Percentiles rank a stretch among this genome's conserved stretches.
phyloP scores from a whole-genome alignment of 35 echinoderm and acorn worm species.

The Amphiura filiformis region DNA sequence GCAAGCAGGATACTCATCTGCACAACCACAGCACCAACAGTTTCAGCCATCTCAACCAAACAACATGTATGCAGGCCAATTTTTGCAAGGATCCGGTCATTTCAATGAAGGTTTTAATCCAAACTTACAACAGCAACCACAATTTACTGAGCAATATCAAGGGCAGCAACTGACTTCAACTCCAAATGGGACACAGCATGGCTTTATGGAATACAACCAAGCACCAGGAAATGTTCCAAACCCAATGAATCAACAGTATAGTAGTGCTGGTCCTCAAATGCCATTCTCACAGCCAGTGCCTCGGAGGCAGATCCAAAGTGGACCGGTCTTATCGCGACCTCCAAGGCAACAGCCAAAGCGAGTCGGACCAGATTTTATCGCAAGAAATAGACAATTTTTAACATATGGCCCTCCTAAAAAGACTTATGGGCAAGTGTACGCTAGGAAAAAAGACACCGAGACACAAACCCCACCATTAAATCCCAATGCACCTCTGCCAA shows the following conservation, averaged over 20 bases:
- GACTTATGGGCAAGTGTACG: conserved; percentile 14
- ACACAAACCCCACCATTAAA: conserved; percentile 39
- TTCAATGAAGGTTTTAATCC: neutral
- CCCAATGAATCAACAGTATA: neutral
- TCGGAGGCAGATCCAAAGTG: neutral
- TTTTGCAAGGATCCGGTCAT: neutral
- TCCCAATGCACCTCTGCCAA: conserved; percentile 62
- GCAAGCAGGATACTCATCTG: neutral
- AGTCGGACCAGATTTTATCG: conserved; percentile 71
- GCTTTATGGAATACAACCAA: neutral
- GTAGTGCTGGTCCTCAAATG: neutral
- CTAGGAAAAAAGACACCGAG: conserved; percentile 21
- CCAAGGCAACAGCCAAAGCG: conserved; percentile 18
- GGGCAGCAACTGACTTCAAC: neutral
- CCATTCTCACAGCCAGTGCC: neutral
- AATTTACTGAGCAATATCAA: neutral
- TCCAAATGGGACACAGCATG: neutral
- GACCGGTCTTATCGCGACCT: too few relatives aligned
- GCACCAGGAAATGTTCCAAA: neutral
- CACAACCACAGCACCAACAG: neutral
- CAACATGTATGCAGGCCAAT: neutral
- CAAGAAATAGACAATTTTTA: conserved; percentile 61
- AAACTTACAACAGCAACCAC: conserved; percentile 4
- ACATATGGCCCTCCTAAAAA: conserved; percentile 34
- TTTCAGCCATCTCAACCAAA: conserved; percentile 24